A percentile compares a stretch with the other conserved stretches of the same genome.
Evolutionary conservation across 2,797 vertebrate genomes (phyloP).

Genomic region (Gymnothorax javanicus): DNA sequence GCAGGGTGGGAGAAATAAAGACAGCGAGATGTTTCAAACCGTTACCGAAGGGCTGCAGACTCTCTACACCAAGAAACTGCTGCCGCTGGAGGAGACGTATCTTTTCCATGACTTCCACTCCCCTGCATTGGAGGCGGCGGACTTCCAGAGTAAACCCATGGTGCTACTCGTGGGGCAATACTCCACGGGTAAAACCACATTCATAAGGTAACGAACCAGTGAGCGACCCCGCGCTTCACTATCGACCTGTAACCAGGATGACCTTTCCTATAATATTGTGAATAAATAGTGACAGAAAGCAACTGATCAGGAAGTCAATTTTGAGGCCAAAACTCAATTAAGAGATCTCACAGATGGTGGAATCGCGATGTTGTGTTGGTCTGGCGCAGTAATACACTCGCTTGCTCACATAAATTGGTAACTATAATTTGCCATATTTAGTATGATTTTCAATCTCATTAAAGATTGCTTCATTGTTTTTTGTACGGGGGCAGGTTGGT

Average conservation of each 20-base stretch:
- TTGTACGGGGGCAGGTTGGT: neutral
- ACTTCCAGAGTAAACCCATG: slow-evolving; percentile 97
- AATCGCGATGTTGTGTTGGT: neutral
- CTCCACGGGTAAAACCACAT: slow-evolving; percentile 95
- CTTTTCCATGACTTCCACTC: slow-evolving; percentile 97
- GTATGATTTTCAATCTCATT: neutral
- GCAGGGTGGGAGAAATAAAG: slow-evolving; percentile 76
- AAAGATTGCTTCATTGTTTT: neutral
- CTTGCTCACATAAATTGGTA: neutral
- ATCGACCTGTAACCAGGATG: neutral
- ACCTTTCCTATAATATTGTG: neutral
- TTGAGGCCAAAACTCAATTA: neutral
- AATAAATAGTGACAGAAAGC: neutral
- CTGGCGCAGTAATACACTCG: neutral
- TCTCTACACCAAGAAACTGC: slow-evolving; percentile 87
- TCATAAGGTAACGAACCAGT: slow-evolving; percentile 82
- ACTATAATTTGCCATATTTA: neutral
- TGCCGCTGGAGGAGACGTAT: slow-evolving; percentile 92
- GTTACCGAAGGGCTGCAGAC: slow-evolving; percentile 88
- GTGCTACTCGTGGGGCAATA: slow-evolving; percentile 94
- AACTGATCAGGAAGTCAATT: neutral
- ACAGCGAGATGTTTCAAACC: slow-evolving; percentile 86
- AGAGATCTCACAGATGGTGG: neutral
- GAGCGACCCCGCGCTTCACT: neutral
- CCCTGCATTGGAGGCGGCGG: slow-evolving; percentile 89